Evolutionary conservation across 2,888 invertebrate species (phyloP), one percentile per base, ranked within the genome.

Genomic region (Ligdia adustata): DNA sequence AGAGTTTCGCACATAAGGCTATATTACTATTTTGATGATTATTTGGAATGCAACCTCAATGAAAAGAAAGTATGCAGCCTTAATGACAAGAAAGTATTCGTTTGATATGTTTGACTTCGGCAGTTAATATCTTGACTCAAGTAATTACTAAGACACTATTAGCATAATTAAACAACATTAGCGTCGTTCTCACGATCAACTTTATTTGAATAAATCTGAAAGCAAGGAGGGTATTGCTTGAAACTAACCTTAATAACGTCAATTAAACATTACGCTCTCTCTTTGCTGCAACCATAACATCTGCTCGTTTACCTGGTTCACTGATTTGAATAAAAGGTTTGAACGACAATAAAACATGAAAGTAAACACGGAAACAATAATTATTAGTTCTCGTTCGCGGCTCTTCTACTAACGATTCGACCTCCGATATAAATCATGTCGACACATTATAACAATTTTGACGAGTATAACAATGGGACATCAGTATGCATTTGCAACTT

Each of bases 401-500:
- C 56, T 60, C 29, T 35, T 46, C 43, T 57, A 62, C 64, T 66
- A 67, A 57, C 37, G 53, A 54, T 58, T 50, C 64, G 66, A 69
- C 69, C 67, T 71, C 63, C 62, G 68, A 70, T 71, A 64, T 66
- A 52, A 64, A 65, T 69, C 38, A 64, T 69, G 67, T 65, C 66
- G 67, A 64, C 66, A 66, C 66, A 61, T 72, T 64, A 68, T 59
- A 70, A 70, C 63, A 62, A 68, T 69, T 69, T 62, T 48, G 57
- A 70, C 60, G 69, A 73, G 77, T 79, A 71, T 69, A 77, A 83
- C 79, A 82, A 82, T 75, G 64, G 67, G 52, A 56, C 73, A 80
- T 82, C 78, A 82, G 69, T 70, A 79, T 79, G 72, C 72, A 75
- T 74, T 80, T 67, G 68, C 61, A 65, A 79, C 82, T 82, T 79